Base-by-base conservation (phyloP, 1,140 invertebrate species). In the Schlechtendalia chinensis region DNA sequence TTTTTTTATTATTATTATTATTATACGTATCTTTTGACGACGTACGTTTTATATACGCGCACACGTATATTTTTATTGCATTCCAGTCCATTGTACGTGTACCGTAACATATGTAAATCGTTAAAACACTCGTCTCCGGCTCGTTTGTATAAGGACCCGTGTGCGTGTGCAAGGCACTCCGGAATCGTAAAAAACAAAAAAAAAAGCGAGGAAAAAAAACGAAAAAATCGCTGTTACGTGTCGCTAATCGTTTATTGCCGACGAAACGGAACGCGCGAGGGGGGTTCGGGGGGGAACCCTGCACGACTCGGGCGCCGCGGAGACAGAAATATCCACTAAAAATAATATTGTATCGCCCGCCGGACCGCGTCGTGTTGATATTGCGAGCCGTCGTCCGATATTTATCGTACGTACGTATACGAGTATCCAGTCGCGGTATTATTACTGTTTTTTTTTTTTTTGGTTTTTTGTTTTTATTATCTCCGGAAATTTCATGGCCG, bases 81-180 rank as follows among this genome's bases (percentile, higher is more conserved):
- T 61, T 50, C 58, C 58, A 47, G 56, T 47, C 75, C 24, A 79
- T 79, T 79, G 75, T 79, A 54, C 32, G 32, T 8, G 32, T 27
- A 50, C 58, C 17, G 45, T 79, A 79, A 79, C 75, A 47, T 79
- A 79, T 79, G 75, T 79, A 79, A 79, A 79, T 79, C 75, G 75
- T 79, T 79, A 79, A 79, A 79, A 79, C 75, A 63, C 75, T 79
- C 75, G 12, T 79, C 58, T 63, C 29, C 56, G 16, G 58, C 56
- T 79, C 56, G 75, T 79, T 79, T 63, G 27, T 50, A 77, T 29
- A 61, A 47, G 32, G 12, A 16, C n/a, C 1, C 32, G 24, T 75
- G 58, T 6, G 11, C 50, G 14, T 22, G 24, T 72, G 12, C 12
- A 19, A 45, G 72, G 29, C 58, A 39, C 22, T 29, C 29, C 74